Conservation (phyloP, 2,888 invertebrate species). For the Stenurella melanura region DNA sequence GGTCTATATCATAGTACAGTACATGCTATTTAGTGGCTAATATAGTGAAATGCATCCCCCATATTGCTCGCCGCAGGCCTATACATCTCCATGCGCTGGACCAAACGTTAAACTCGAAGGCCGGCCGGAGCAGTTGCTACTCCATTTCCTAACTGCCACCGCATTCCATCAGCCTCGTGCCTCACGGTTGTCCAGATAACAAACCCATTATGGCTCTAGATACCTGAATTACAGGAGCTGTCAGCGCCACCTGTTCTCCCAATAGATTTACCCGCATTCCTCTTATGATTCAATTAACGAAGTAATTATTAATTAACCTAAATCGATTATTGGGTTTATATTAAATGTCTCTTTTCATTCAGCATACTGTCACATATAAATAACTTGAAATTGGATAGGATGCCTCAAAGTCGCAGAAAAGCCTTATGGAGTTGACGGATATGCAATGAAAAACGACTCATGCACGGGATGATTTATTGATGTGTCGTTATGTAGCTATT, state of each 20-base stretch:
- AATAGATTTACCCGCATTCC: constrained; percentile 50
- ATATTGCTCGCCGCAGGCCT: constrained; percentile 41
- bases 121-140: constrained; percentile 10
- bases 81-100: constrained; percentile 8
- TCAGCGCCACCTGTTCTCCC: constrained; percentile 50
- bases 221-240: constrained; percentile 63
- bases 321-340: constrained; percentile 54
- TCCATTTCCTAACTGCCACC: constrained; percentile 20
- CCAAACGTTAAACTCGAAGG: constrained; percentile 11
- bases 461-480: constrained; percentile 21
- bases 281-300: constrained; percentile 60
- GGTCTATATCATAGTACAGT: constrained; percentile 40
- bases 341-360: constrained; percentile 5
- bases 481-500: constrained; percentile 15
- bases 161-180: constrained; percentile 24
- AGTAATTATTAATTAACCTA: constrained; percentile 65
- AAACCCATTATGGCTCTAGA: constrained; percentile 66
- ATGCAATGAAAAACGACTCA: constrained; percentile 23
- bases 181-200: constrained; percentile 61
- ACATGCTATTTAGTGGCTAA: constrained; percentile 53
- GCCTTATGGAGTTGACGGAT: constrained; percentile 10
- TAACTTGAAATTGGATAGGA: constrained; percentile 1
- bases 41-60: constrained; percentile 55
- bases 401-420: constrained; percentile 1
- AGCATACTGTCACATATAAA: not conserved